phyloP scores from a whole-genome alignment of 2,888 invertebrate genomes.

The Hanleya hanleyi region DNA sequence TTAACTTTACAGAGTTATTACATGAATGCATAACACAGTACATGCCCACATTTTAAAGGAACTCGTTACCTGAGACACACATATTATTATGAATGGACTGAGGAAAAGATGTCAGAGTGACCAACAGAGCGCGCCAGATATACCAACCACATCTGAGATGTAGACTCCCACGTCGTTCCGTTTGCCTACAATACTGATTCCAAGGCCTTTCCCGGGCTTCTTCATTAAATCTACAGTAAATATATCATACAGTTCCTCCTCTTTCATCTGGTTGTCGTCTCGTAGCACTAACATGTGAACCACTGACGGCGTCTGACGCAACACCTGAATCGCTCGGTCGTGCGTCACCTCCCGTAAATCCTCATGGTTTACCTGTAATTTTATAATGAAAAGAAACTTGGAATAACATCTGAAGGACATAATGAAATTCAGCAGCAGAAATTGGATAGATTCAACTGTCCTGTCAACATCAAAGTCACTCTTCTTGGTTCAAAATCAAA shows the following conservation, averaged over 20 bases:
- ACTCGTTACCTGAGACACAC: too few relatives aligned
- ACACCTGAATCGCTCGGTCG: conserved; percentile 80
- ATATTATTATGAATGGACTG: too few relatives aligned
- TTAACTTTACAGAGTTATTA: neutral
- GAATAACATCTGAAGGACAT: too few relatives aligned
- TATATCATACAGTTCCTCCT: conserved; percentile 80
- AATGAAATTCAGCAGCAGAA: too few relatives aligned
- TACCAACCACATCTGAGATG: conserved; percentile 91
- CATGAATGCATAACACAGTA: too few relatives aligned
- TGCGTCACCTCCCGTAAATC: conserved; percentile 88
- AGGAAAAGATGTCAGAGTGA: too few relatives aligned
- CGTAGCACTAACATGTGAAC: conserved; percentile 88
- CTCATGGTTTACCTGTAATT: conserved; percentile 82
- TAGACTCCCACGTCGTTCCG: conserved; percentile 86
- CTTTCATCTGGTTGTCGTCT: conserved; percentile 73
- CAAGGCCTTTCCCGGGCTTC: conserved; percentile 85
- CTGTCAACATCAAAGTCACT: too few relatives aligned
- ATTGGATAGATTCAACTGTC: too few relatives aligned
- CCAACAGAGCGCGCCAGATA: too few relatives aligned
- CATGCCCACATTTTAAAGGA: too few relatives aligned
- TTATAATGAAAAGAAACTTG: too few relatives aligned
- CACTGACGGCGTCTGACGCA: conserved; percentile 88
- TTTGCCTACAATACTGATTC: conserved; percentile 86
- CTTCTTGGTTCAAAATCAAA: too few relatives aligned
- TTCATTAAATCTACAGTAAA: conserved; percentile 84